Evolutionary conservation across 2,113 vertebrate genomes (phyloP), one percentile per base, ranked within the genome.

Genomic region (Gymnogyps californianus): DNA sequence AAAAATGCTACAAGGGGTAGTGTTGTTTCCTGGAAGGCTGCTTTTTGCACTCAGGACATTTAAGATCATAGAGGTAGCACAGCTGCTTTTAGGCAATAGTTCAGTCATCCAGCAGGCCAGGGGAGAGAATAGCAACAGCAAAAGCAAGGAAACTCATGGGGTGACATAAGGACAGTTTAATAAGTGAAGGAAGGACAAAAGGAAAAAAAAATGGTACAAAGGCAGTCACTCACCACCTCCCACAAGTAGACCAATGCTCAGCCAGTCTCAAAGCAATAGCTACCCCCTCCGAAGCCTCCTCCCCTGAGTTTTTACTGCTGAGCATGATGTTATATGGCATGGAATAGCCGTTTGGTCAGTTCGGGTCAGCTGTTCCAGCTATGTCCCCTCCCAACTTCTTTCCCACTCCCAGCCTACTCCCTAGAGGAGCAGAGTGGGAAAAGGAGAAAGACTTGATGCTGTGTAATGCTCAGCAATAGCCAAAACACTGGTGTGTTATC

Each of bases 21-120:
- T 16, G 14, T 13, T 64, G 4, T 51, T 57, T 83, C 52, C 47
- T 70, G 65, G 20, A 93, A 71, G 32, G 42, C 9, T 79, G 13
- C 10, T 82, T 42, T 82, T 62, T 42, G 19, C 24, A 36, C 32
- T 47, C 11, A 28, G 58, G 47, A 34, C 32, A 34, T 46, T 61
- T 51, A 75, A 51, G 51, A 61, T 36, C 29, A n/a, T 4, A 72
- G 64, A 77, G 34, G 14, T 36, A 52, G 42, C 19, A 13, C 34
- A 38, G 34, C 25, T 81, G 84, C 12, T 75, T 87, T 84, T 16
- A 77, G 59, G 11, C 34, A 65, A 24, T 16, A 70, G 4, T n/a
- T 93, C 42, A 7, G 29, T 65, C 57, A 72, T 4, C 2, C 17
- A 55, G 13, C 26, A 40, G 6, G n/a, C 3, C 0, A 0, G 8